A percentile compares a stretch with the other conserved stretches of the same genome.
Conservation (phyloP, 2,113 vertebrate genomes). For the Cyanoderma ruficeps region DNA sequence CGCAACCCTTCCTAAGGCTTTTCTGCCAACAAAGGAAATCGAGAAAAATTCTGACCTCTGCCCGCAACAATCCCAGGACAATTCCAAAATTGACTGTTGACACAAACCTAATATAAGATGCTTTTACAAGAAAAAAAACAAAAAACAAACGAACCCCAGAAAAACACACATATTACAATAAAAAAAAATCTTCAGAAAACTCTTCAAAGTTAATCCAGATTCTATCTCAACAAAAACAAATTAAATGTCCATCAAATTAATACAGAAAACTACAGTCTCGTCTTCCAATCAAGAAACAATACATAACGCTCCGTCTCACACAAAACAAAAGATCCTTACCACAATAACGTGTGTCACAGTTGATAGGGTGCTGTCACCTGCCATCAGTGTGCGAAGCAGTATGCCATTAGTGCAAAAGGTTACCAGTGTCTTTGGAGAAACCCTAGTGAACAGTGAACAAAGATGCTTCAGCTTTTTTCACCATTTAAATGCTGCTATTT, state of each 20-base stretch:
- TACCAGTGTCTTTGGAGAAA: constrained; percentile 92
- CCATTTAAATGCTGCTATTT: not conserved
- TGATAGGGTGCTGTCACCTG: constrained; percentile 83
- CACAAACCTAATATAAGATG: not conserved
- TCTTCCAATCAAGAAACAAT: not conserved
- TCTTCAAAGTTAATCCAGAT: not conserved
- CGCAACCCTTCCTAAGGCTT: not conserved
- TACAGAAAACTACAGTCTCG: not conserved
- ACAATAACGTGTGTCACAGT: constrained; percentile 94
- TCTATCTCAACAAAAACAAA: not conserved
- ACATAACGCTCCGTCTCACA: not conserved
- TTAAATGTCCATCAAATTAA: not conserved
- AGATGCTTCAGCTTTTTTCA: not conserved
- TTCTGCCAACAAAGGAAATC: not conserved
- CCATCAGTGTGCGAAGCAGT: constrained; percentile 91
- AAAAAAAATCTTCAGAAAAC: not conserved
- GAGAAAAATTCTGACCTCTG: not conserved
- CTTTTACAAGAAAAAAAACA: not conserved
- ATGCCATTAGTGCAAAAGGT: constrained; percentile 95
- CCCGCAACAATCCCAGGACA: not conserved
- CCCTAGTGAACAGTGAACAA: constrained; percentile 72
- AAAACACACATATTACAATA: not conserved
- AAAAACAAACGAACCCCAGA: not conserved
- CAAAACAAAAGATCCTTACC: constrained; percentile 77
- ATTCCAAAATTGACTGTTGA: not conserved